Evolutionary conservation across 2,888 invertebrate genomes (phyloP).

Genomic region (Augiades crinisus): DNA sequence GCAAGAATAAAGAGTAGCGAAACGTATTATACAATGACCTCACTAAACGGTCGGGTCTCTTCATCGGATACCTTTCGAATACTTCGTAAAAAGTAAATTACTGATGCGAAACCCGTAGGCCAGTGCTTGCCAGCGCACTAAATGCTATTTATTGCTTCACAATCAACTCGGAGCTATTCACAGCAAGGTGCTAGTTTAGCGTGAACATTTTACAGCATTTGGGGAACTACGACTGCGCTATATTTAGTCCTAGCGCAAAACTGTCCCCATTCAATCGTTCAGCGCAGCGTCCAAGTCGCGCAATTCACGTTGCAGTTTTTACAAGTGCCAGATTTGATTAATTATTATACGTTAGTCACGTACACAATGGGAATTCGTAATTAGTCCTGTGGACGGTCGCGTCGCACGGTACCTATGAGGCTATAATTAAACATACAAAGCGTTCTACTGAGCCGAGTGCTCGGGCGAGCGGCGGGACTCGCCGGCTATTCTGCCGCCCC

Average conservation of each 20-base stretch:
- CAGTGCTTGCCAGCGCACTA: not conserved
- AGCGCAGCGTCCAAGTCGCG: not conserved
- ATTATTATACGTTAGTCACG: not conserved
- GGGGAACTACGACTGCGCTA: not conserved
- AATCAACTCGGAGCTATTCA: constrained; percentile 14
- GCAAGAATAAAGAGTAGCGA: not conserved
- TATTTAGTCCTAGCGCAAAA: not conserved
- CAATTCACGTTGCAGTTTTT: constrained; percentile 19
- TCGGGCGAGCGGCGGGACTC: not conserved
- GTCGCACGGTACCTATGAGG: constrained; percentile 30
- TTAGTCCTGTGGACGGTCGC: constrained; percentile 22
- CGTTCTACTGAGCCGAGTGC: constrained; percentile 38
- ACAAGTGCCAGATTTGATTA: constrained; percentile 20
- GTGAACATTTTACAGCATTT: constrained; percentile 6
- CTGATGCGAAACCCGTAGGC: constrained; percentile 1
- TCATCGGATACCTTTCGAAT: not conserved
- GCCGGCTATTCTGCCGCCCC: not conserved
- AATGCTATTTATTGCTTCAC: not conserved
- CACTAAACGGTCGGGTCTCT: not conserved
- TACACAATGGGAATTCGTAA: constrained; percentile 22
- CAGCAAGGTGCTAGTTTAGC: constrained; percentile 16
- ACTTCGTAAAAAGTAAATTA: not conserved
- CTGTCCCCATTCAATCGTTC: not conserved
- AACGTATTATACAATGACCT: no score
- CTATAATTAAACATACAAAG: constrained; percentile 44